phyloP scores from a whole-genome alignment of 2,113 vertebrate genomes.

The Syngnathoides biaculeatus region DNA sequence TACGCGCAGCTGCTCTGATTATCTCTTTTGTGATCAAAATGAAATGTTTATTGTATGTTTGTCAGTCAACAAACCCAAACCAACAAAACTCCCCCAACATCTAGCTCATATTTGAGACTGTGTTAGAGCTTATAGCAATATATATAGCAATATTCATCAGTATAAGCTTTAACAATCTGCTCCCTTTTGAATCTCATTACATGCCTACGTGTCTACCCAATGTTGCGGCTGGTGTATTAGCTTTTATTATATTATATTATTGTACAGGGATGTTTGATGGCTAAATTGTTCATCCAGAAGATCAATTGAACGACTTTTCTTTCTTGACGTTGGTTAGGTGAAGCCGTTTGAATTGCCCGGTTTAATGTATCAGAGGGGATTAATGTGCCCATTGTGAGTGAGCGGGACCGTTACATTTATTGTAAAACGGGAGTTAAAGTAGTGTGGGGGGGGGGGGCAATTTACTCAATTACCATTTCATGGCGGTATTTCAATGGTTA shows the following conservation, averaged over 20 bases:
- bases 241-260: background rate
- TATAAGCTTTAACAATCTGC: too few species aligned
- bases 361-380: constrained; percentile 17
- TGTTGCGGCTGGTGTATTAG: background rate
- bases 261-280: background rate
- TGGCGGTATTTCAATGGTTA: constrained; percentile 32
- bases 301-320: background rate
- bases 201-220: background rate
- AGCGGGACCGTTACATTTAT: constrained; percentile 28
- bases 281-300: background rate
- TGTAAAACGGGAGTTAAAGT: constrained; percentile 23
- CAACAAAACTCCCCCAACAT: too few species aligned
- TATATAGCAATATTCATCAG: too few species aligned
- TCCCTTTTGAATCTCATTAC: too few species aligned
- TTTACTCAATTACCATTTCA: constrained; percentile 52
- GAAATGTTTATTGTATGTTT: too few species aligned
- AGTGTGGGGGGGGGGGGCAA: constrained; percentile 11
- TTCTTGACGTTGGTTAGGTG: background rate
- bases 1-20: too few species aligned
- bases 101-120: too few species aligned
- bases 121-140: too few species aligned
- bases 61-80: too few species aligned
- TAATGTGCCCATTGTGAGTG: constrained; percentile 1
- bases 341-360: background rate
- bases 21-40: too few species aligned